A percentile compares a stretch with the other conserved stretches of the same genome.
Evolutionary conservation across 1,140 invertebrate species (phyloP).

Genomic region (Bombus terrestris): DNA sequence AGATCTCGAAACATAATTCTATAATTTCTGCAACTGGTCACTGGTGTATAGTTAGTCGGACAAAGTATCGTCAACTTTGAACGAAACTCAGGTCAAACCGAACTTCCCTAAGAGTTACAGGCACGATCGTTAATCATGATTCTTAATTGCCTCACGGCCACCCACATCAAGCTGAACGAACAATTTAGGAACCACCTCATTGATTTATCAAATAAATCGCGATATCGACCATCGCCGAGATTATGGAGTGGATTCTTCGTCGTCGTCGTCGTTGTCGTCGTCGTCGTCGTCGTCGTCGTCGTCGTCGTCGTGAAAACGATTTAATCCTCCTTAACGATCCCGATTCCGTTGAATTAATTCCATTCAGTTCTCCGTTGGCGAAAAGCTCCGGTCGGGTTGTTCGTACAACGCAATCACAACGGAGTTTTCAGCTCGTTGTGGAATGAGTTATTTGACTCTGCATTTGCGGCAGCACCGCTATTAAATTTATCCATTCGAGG

Average conservation of each 20-base stretch:
- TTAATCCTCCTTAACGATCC: slow-evolving; percentile 63
- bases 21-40: not conserved
- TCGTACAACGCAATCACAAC: slow-evolving; percentile 18
- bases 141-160: slow-evolving; percentile 69
- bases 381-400: not conserved
- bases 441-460: slow-evolving; percentile 20
- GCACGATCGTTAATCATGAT: slow-evolving; percentile 67
- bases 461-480: not conserved
- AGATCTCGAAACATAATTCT: not conserved
- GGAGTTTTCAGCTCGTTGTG: not conserved
- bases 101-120: slow-evolving; percentile 61
- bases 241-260: slow-evolving; percentile 49
- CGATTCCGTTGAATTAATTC: slow-evolving; percentile 49
- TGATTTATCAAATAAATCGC: slow-evolving; percentile 73
- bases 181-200: slow-evolving; percentile 63
- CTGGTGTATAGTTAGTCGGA: not conserved
- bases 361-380: not conserved
- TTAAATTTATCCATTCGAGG: slow-evolving; percentile 14
- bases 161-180: slow-evolving; percentile 61
- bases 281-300: slow-evolving; percentile 10
- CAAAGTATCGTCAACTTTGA: slow-evolving; percentile 32
- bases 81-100: slow-evolving; percentile 36
- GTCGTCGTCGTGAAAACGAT: slow-evolving; percentile 39
- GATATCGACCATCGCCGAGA: slow-evolving; percentile 51
- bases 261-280: not conserved